These are phyloP conservation scores for Cirrhinus molitorella DNA, from an alignment of 2,797 vertebrate species.

Conservation along the genomic window DNA sequence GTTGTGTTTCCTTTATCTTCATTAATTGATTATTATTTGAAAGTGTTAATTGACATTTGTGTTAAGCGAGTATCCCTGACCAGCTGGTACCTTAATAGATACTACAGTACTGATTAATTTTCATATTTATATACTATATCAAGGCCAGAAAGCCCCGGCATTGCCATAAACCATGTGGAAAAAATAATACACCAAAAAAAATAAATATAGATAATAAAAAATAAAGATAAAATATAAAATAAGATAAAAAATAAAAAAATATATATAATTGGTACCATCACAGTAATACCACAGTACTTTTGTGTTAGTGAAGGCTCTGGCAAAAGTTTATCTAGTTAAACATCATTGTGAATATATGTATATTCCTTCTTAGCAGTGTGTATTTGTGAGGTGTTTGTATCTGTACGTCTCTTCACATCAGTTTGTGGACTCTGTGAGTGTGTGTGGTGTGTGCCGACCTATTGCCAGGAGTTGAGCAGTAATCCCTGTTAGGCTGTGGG, in stretches of 20 bases:
- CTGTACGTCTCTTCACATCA: not conserved
- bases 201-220: too few relatives aligned
- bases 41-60: not conserved
- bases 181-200: not conserved
- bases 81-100: not conserved
- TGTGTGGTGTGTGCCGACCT: not conserved
- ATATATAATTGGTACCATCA: too few relatives aligned
- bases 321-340: not conserved
- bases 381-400: not conserved
- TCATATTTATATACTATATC: not conserved
- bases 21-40: not conserved
- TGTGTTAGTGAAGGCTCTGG: not conserved
- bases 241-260: too few relatives aligned
- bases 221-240: too few relatives aligned
- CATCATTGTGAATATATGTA: not conserved
- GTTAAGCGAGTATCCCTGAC: not conserved
- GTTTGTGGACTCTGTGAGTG: not conserved
- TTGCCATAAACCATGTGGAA: not conserved
- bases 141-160: not conserved
- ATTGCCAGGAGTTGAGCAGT: not conserved
- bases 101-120: not conserved
- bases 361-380: not conserved
- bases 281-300: not conserved
- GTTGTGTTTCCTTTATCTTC: not conserved
- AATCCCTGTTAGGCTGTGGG: conserved; percentile 6